Percentiles rank a stretch among this genome's conserved stretches.
These are phyloP conservation scores for Ecliptopera silaceata DNA, from an alignment of 2,888 invertebrate species.

Conservation along the genomic window DNA sequence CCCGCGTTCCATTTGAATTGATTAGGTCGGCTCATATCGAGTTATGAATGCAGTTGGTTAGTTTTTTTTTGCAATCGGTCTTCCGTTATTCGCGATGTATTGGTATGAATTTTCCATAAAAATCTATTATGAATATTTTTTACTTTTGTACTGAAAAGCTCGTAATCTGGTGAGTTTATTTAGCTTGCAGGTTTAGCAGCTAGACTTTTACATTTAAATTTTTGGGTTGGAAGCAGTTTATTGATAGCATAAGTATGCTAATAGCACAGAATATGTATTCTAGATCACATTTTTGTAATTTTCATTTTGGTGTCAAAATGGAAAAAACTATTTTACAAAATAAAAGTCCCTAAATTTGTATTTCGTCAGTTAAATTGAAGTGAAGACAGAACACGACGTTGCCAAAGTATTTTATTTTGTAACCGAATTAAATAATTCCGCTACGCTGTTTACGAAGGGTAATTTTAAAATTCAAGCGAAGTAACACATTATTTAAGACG, in stretches of 20 bases:
- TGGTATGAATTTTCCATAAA: constrained; percentile 36
- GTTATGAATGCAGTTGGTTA: constrained; percentile 68
- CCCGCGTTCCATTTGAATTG: constrained; percentile 78
- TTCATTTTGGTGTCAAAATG: too few species aligned
- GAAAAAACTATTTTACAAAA: too few species aligned
- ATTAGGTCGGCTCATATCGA: constrained; percentile 77
- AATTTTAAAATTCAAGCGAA: constrained; percentile 45
- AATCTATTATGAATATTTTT: constrained; percentile 18
- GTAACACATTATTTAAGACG: constrained; percentile 41
- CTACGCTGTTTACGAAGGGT: neutral
- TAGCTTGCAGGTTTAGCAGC: neutral
- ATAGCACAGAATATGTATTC: too few species aligned
- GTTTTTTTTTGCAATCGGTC: constrained; percentile 57
- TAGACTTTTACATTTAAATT: too few species aligned
- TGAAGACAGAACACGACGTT: too few species aligned
- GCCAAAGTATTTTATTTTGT: too few species aligned
- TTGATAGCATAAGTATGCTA: too few species aligned
- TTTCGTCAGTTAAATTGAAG: too few species aligned
- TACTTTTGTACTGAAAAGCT: neutral
- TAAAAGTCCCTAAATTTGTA: too few species aligned
- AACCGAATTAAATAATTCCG: constrained; percentile 19
- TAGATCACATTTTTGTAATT: too few species aligned
- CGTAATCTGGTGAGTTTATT: neutral
- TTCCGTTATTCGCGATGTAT: constrained; percentile 55
- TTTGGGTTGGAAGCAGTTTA: too few species aligned